These are phyloP conservation scores for Pseudoips prasinana DNA, from an alignment of 2,888 invertebrate species.

Conservation along the genomic window DNA sequence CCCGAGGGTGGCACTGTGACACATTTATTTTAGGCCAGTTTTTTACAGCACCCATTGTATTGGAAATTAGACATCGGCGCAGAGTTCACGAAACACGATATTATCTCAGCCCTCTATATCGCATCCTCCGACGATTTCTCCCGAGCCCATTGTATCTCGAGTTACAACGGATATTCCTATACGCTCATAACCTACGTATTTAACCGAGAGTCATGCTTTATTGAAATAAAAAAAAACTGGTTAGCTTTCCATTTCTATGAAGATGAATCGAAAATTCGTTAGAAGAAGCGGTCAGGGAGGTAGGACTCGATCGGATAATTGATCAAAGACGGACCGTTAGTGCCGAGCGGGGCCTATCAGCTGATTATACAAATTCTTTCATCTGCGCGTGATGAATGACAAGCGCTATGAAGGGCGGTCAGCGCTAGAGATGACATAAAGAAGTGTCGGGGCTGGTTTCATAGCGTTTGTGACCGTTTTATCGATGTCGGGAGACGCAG, in stretches of 20 bases:
- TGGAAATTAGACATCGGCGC: constrained; percentile 76
- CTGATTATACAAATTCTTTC: constrained; percentile 69
- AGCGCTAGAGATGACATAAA: constrained; percentile 64
- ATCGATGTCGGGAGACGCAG: constrained; percentile 69
- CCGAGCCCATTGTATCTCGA: constrained; percentile 52
- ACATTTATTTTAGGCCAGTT: constrained; percentile 78
- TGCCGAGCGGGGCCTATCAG: constrained; percentile 54
- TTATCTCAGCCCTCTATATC: constrained; percentile 60
- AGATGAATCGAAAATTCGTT: constrained; percentile 55
- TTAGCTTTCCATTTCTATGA: constrained; percentile 73
- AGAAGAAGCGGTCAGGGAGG: constrained; percentile 41
- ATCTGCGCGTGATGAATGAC: constrained; percentile 68
- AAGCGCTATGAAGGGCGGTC: constrained; percentile 56
- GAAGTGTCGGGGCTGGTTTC: constrained; percentile 64
- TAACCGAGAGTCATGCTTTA: constrained; percentile 38
- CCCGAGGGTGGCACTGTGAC: constrained; percentile 78
- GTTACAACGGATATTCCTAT: constrained; percentile 48
- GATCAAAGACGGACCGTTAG: constrained; percentile 72
- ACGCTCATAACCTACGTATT: constrained; percentile 35
- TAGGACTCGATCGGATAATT: constrained; percentile 60
- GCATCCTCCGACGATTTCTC: constrained; percentile 64
- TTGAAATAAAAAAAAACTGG: constrained; percentile 67
- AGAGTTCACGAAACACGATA: constrained; percentile 77
- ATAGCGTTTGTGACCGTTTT: constrained; percentile 69
- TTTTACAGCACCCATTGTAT: constrained; percentile 78